These are phyloP conservation scores for Aplocera efformata DNA, from an alignment of 2,888 invertebrate species.

Conservation along the genomic window DNA sequence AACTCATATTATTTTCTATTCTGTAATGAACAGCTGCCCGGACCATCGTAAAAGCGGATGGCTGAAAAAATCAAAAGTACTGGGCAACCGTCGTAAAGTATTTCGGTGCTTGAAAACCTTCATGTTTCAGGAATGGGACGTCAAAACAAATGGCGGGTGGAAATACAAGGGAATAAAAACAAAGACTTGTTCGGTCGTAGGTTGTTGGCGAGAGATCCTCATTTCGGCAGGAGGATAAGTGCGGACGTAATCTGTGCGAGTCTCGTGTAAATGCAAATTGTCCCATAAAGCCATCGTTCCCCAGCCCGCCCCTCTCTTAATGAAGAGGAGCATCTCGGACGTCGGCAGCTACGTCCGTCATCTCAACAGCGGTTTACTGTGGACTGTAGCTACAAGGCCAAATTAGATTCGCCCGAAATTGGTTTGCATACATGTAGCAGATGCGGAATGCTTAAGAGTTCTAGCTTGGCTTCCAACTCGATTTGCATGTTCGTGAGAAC, in stretches of 20 bases:
- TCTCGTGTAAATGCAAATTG: conserved; percentile 81
- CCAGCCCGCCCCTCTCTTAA: conserved; percentile 51
- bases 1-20: conserved; percentile 24
- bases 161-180: conserved; percentile 73
- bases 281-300: conserved; percentile 73
- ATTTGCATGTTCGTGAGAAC: conserved; percentile 31
- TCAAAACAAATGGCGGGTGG: conserved; percentile 72
- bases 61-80: conserved; percentile 51
- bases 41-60: conserved; percentile 38
- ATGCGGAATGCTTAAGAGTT: conserved; percentile 34
- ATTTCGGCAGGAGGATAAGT: conserved; percentile 75
- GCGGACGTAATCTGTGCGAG: conserved; percentile 75
- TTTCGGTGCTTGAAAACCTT: conserved; percentile 52
- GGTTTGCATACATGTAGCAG: conserved; percentile 50
- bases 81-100: conserved; percentile 47
- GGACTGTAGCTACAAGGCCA: conserved; percentile 53
- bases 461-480: conserved; percentile 28
- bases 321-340: conserved; percentile 73
- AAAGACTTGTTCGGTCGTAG: conserved; percentile 69
- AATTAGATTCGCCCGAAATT: conserved; percentile 68
- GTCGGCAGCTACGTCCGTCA: conserved; percentile 61
- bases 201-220: conserved; percentile 57
- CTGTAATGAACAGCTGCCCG: conserved; percentile 25
- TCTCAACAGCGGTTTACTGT: conserved; percentile 65
- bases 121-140: conserved; percentile 60